Conservation (phyloP, 2,113 vertebrate species). For the Brachionichthys hirsutus region DNA sequence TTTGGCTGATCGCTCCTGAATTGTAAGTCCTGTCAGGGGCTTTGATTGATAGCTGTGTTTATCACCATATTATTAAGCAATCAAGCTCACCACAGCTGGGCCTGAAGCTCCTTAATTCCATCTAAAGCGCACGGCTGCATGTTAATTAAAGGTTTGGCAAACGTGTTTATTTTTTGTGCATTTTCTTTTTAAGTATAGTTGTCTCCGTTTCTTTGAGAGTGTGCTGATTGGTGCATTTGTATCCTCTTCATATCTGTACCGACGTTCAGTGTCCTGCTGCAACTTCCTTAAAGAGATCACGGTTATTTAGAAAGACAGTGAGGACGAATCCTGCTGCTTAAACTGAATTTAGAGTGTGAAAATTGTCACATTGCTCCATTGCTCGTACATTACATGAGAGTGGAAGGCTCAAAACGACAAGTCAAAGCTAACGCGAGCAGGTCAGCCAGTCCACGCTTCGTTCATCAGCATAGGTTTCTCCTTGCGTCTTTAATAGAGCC, state of each 20-base stretch:
- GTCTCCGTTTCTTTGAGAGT: conserved; percentile 58
- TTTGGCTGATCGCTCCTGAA: conserved; percentile 69
- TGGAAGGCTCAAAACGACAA: conserved; percentile 16
- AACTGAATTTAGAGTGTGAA: neutral
- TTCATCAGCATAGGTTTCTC: conserved; percentile 32
- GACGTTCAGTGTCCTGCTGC: conserved; percentile 19
- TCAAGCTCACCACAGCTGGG: conserved; percentile 73
- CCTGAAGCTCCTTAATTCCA: conserved; percentile 75
- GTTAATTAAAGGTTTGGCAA: conserved; percentile 75
- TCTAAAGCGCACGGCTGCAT: conserved; percentile 64
- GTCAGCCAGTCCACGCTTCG: conserved; percentile 32
- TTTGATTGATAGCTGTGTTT: conserved; percentile 79
- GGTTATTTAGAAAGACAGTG: neutral
- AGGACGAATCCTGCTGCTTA: neutral
- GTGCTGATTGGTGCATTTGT: conserved; percentile 54
- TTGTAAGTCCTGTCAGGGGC: conserved; percentile 71
- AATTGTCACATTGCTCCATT: neutral
- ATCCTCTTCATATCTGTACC: conserved; percentile 30
- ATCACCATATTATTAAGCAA: conserved; percentile 82
- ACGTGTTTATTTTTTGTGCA: conserved; percentile 74
- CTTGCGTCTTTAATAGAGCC: conserved; percentile 56
- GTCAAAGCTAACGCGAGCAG: conserved; percentile 12
- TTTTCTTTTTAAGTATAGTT: conserved; percentile 62
- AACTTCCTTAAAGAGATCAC: conserved; percentile 16
- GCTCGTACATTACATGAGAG: neutral